These are phyloP conservation scores for Drosophila pachea DNA, from an alignment of 1,140 invertebrate genomes.

Conservation along the genomic window DNA sequence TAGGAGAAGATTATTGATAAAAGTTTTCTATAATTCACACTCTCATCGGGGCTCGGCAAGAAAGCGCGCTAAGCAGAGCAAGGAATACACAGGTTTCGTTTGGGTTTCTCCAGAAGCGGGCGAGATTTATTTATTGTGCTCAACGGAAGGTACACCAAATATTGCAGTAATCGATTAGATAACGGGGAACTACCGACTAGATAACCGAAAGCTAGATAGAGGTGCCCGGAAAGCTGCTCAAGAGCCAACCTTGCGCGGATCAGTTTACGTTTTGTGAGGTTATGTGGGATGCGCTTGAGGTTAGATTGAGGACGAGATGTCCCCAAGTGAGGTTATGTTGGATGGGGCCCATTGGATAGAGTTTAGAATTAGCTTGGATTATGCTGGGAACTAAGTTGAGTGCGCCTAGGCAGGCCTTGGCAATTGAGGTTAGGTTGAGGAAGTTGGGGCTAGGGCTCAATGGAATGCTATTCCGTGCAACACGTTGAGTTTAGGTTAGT, in stretches of 20 bases:
- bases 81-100: slow-evolving; percentile 53
- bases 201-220: slow-evolving; percentile 35
- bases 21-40: not conserved
- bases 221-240: not conserved
- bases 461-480: too few relatives aligned
- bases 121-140: slow-evolving; percentile 49
- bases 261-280: not conserved
- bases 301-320: not conserved
- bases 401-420: not conserved
- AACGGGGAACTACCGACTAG: slow-evolving; percentile 50
- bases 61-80: slow-evolving; percentile 15
- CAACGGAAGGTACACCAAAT: slow-evolving; percentile 54
- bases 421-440: not conserved
- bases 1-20: not conserved
- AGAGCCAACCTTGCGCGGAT: too few relatives aligned
- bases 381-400: too few relatives aligned
- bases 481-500: too few relatives aligned
- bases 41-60: slow-evolving; percentile 39
- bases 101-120: slow-evolving; percentile 41
- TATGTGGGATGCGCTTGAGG: not conserved
- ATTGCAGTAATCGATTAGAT: slow-evolving; percentile 33
- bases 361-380: not conserved
- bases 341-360: not conserved
- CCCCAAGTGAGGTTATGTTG: not conserved
- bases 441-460: too few relatives aligned